Evolutionary conservation across 2,888 invertebrate genomes (phyloP).

Genomic region (Syrista parreyssii): DNA sequence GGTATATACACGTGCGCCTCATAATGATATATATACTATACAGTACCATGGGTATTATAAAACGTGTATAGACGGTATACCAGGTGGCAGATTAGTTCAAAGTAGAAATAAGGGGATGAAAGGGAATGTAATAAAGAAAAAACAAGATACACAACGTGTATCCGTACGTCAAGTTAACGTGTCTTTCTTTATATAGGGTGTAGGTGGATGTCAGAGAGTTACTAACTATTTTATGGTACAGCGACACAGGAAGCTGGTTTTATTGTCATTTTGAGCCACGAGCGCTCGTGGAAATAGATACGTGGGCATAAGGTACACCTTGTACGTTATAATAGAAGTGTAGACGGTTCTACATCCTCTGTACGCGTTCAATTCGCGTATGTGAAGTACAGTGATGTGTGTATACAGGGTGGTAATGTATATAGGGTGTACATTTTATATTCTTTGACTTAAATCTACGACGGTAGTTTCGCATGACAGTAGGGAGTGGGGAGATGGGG

Average conservation of each 20-base stretch:
- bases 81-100: neutral
- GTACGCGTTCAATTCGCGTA: neutral
- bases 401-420: neutral
- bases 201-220: neutral
- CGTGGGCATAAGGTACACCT: neutral
- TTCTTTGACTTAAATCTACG: neutral
- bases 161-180: neutral
- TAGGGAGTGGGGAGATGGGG: no score
- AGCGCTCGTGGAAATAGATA: constrained; percentile 14
- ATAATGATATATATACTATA: neutral
- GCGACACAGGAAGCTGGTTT: constrained; percentile 23
- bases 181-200: neutral
- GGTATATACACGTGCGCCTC: neutral
- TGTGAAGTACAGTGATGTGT: neutral
- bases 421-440: neutral
- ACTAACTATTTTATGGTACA: constrained; percentile 34
- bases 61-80: neutral
- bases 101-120: neutral
- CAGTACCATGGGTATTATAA: neutral
- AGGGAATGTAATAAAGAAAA: neutral
- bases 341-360: neutral
- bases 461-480: neutral
- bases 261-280: constrained; percentile 26
- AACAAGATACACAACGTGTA: neutral
- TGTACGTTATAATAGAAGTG: neutral